These are phyloP conservation scores for Turnix velox DNA, from an alignment of 2,113 vertebrate genomes.

Conservation along the genomic window DNA sequence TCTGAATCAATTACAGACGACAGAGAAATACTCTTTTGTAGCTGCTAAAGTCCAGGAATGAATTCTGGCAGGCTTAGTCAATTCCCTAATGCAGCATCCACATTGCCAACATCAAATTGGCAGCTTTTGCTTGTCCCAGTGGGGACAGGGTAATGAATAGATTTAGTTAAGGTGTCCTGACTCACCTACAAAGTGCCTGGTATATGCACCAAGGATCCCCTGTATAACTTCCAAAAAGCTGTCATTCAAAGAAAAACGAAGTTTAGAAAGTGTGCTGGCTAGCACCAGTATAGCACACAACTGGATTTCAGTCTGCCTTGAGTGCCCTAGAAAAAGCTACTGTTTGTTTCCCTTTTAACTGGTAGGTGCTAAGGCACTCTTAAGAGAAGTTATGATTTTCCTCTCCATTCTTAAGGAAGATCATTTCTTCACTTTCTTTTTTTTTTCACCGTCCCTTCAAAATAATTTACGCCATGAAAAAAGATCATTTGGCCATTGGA, in stretches of 20 bases:
- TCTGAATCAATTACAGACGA: conserved; percentile 75
- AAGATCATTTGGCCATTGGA: background rate
- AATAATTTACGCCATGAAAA: background rate
- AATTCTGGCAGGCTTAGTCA: conserved; percentile 74
- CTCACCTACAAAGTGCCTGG: conserved; percentile 59
- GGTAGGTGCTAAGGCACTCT: background rate
- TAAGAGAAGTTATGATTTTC: background rate
- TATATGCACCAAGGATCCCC: conserved; percentile 35
- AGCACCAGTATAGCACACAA: background rate
- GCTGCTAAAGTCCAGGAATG: conserved; percentile 76
- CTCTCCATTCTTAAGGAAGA: background rate
- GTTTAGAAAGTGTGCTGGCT: conserved; percentile 22
- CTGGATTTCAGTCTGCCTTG: background rate
- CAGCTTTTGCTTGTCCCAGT: conserved; percentile 68
- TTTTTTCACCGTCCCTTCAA: background rate
- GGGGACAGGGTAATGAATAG: conserved; percentile 73
- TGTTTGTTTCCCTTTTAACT: background rate
- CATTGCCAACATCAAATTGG: conserved; percentile 71
- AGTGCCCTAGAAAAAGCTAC: background rate
- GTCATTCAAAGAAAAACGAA: conserved; percentile 61
- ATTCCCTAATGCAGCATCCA: conserved; percentile 71
- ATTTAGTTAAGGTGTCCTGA: conserved; percentile 73
- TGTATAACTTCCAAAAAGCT: conserved; percentile 59
- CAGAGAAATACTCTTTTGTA: conserved; percentile 80
- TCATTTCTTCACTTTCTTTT: background rate